Conservation (phyloP, 2,888 invertebrate genomes). For the Sympetrum striolatum region DNA sequence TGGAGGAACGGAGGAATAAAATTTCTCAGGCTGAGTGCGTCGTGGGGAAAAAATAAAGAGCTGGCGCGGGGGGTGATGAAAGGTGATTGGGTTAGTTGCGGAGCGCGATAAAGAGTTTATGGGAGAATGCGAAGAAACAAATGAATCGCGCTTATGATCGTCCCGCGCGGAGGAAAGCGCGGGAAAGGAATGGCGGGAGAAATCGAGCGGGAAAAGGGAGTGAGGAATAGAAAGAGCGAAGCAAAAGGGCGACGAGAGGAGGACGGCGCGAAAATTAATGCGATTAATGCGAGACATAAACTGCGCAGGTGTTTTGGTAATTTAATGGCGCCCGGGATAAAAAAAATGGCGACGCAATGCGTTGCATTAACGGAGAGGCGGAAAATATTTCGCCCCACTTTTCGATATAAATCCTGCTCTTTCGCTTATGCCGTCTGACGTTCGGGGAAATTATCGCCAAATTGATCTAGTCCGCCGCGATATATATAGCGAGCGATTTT, state of each 20-base stretch:
- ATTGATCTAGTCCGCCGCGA: background rate
- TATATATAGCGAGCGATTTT: background rate
- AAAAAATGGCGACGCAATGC: conserved; percentile 29
- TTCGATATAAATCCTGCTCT: conserved; percentile 18
- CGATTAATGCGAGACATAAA: conserved; percentile 22
- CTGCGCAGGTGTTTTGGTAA: conserved; percentile 34
- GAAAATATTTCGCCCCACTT: background rate
- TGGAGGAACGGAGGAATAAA: background rate
- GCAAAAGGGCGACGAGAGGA: background rate
- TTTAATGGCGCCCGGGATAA: background rate
- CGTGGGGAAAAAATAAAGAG: background rate
- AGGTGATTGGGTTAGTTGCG: background rate
- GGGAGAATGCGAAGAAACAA: background rate
- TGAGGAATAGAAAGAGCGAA: background rate
- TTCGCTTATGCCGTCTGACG: background rate
- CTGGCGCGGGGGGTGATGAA: background rate
- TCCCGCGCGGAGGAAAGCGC: background rate
- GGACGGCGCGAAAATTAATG: background rate
- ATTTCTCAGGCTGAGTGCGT: background rate
- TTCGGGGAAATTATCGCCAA: background rate
- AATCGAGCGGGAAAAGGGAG: background rate
- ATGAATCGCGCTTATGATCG: background rate
- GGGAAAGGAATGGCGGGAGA: background rate
- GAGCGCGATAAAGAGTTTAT: background rate
- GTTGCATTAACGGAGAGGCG: conserved; percentile 28